Evolutionary conservation across 1,140 invertebrate genomes (phyloP), one percentile per base, ranked within the genome.

Genomic region (Varroa destructor): DNA sequence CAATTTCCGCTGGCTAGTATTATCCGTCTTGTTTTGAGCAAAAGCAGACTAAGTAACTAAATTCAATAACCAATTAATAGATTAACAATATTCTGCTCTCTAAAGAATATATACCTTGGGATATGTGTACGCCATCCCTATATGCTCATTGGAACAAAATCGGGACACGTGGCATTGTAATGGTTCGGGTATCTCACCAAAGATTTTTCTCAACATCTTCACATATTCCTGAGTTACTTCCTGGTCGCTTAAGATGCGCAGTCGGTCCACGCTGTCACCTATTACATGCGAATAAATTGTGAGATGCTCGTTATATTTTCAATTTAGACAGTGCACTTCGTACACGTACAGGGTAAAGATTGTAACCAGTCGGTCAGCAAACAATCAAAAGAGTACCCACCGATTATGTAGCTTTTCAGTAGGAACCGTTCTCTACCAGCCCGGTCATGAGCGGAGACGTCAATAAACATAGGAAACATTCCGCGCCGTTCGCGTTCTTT

Each of bases 161-260:
- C 10, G 14, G 3, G 61, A 67, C 12, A 67, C 61, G 8, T 43
- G 40, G 61, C 37, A 43, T 37, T 67, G 61, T 5, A 67, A 37
- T 43, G 61, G 61, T 67, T 67, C 61, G 1, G 61, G 61, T 25
- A 67, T 67, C 61, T 67, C 61, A 12, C 61, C 61, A 37, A 67
- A 67, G 36, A 43, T 43, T 40, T 67, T 67, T 2, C 61, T 40
- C 61, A 67, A 8, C 1, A 67, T 37, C 14, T 46, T 40, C 12
- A 67, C 46, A 46, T 67, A 67, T 46, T 67, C 61, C 46, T 40
- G 46, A 67, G 12, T 40, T 2, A 67, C 36, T 3, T 67, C 61
- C 2, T 40, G 46, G 8, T 51, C 46, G 46, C 8, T 51, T 8
- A 51, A 8, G 46, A 8, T 51, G 46, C 46, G 46, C 8, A 51